phyloP scores from a whole-genome alignment of 2,888 invertebrate species.

The Caenorhabditis virilis region DNA sequence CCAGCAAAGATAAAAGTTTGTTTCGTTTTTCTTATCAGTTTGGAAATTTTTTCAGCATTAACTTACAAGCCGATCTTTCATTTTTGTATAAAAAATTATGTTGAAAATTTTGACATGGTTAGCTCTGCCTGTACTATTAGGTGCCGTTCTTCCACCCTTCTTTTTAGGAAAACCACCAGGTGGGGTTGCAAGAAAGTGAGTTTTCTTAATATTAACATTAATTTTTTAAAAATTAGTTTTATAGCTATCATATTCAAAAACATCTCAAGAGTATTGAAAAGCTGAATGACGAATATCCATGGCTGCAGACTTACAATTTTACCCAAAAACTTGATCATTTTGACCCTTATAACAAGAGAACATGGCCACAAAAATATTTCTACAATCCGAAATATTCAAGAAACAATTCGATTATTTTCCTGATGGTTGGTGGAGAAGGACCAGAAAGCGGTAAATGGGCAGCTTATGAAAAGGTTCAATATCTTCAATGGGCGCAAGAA shows the following conservation, averaged over 20 bases:
- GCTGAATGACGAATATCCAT: constrained; percentile 21
- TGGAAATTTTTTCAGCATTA: no score
- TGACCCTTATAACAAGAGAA: constrained; percentile 43
- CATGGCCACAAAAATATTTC: constrained; percentile 56
- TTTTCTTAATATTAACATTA: neutral
- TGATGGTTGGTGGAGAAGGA: constrained; percentile 61
- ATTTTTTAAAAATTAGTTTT: neutral
- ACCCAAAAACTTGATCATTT: constrained; percentile 60
- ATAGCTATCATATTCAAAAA: constrained; percentile 9
- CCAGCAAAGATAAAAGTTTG: no score
- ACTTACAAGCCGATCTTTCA: no score
- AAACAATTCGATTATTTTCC: constrained; percentile 49
- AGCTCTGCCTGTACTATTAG: no score
- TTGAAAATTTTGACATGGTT: no score
- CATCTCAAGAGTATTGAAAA: neutral
- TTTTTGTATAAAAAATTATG: no score
- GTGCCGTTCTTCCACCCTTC: constrained; percentile 13
- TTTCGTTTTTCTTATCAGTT: no score
- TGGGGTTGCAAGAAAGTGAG: constrained; percentile 17
- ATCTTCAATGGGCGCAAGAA: constrained; percentile 48
- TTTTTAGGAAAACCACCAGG: constrained; percentile 19
- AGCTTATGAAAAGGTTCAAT: constrained; percentile 36
- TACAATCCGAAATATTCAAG: constrained; percentile 47
- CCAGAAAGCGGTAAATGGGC: constrained; percentile 48
- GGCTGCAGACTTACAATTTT: constrained; percentile 37